Evolutionary conservation across 2,888 invertebrate species (phyloP), one percentile per base, ranked within the genome.

Genomic region (Nomada goodeniana): DNA sequence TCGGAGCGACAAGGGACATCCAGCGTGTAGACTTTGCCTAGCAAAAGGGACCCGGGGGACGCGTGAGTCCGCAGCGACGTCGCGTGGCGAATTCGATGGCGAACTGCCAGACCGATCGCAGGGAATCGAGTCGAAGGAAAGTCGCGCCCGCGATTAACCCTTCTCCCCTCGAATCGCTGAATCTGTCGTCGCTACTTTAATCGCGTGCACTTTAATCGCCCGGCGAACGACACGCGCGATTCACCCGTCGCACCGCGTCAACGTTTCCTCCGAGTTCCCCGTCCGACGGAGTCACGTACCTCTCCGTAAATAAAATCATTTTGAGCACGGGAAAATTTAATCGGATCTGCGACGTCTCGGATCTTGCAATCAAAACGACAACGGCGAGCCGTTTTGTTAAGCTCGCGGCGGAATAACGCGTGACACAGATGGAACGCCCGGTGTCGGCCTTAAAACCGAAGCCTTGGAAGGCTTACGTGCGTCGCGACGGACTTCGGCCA

Each of bases 401-500:
- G 36, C 36, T 36, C 36, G 36, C 7, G 36, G 36, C 36, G 7
- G 36, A 36, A 36, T 36, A 36, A 36, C 36, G 36, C 7, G 7
- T 36, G 36, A 10, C 47, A 47, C 23, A 7, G 15, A 26, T 0
- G 11, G 44, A 15, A 7, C 1, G 3, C 52, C 52, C 55, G 9
- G 23, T 13, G 11, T 18, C 44, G 55, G 26, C 36, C 44, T 4
- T 61, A 69, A 50, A 57, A 68, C 1, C n/a, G 55, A 64, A 60
- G 20, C 60, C 59, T 65, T 42, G 64, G 36, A 11, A 4, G 36
- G 23, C 15, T 76, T 57, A 44, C 71, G 67, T 10, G 47, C 15
- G 50, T 18, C 20, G n/a, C 23, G 53, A 70, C 36, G 55, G 53
- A 74, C 68, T 73, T 73, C 70, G 76, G 59, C 23, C 73, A 53